Conservation (phyloP, 2,113 vertebrate species). For the Brachyhypopomus gauderio region DNA sequence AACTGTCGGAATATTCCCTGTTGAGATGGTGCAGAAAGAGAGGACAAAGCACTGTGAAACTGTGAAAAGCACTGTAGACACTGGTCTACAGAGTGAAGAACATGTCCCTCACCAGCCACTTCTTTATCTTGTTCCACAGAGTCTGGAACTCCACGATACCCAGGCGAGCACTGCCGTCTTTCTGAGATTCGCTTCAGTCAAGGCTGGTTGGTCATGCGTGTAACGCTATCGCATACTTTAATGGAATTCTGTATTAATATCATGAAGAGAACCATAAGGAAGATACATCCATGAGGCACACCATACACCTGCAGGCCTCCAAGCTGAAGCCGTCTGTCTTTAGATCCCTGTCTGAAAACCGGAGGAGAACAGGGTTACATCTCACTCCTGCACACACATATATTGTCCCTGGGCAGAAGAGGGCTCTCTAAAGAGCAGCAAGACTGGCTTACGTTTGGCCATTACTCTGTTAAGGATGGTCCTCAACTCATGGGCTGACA, state of each 20-base stretch:
- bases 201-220: constrained; percentile 56
- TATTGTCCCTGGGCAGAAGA: not conserved
- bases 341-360: constrained; percentile 73
- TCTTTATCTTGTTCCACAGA: constrained; percentile 91
- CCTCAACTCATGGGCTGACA: constrained; percentile 72
- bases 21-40: not conserved
- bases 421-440: not conserved
- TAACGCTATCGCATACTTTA: too few relatives aligned
- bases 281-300: constrained; percentile 87
- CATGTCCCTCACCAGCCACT: constrained; percentile 82
- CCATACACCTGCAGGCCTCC: constrained; percentile 83
- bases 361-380: not conserved
- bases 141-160: constrained; percentile 86
- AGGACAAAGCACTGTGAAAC: not conserved
- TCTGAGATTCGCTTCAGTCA: constrained; percentile 75
- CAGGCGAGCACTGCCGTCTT: constrained; percentile 85
- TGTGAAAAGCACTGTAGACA: too few relatives aligned
- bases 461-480: constrained; percentile 81
- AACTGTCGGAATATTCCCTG: constrained; percentile 85
- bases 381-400: not conserved
- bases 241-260: too few relatives aligned
- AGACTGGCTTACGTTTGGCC: constrained; percentile 72
- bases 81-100: too few relatives aligned
- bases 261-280: not conserved
- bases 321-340: constrained; percentile 78